A percentile compares a stretch with the other conserved stretches of the same genome.
Evolutionary conservation across 2,797 vertebrate genomes (phyloP).

Genomic region (Cryptoprocta ferox): DNA sequence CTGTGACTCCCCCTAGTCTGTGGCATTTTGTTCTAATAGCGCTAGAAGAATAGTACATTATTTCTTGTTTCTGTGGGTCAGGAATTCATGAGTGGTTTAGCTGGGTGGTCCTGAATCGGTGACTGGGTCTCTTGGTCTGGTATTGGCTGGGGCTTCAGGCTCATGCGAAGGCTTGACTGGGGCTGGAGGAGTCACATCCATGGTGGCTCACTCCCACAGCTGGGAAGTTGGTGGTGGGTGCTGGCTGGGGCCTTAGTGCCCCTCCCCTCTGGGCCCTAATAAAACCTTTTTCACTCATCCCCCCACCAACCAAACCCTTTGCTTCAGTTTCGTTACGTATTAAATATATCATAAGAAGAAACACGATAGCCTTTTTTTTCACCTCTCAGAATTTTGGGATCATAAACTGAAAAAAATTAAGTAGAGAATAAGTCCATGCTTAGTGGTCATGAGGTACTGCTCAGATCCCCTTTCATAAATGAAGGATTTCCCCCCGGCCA

Average conservation of each 20-base stretch:
- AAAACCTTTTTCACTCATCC: neutral
- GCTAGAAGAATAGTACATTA: fast-evolving
- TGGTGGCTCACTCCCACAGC: fast-evolving
- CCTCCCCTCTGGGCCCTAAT: neutral
- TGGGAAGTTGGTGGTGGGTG: neutral
- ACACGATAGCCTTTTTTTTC: neutral
- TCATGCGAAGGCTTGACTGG: neutral
- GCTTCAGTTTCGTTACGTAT: neutral
- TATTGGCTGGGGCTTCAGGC: neutral
- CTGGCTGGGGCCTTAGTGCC: neutral
- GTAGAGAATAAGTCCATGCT: neutral
- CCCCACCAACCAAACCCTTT: neutral
- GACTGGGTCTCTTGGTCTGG: neutral
- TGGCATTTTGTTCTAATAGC: neutral
- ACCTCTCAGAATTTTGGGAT: neutral
- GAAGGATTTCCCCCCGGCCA: neutral
- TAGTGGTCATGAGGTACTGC: fast-evolving
- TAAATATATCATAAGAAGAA: neutral
- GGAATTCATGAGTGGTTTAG: no score
- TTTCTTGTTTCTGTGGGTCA: neutral
- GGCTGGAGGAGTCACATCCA: neutral
- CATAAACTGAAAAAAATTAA: neutral
- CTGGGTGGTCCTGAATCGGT: neutral
- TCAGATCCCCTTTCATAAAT: neutral
- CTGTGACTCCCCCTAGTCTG: neutral